These are phyloP conservation scores for Schrankia costaestrigalis DNA, from an alignment of 2,888 invertebrate species.

Conservation along the genomic window DNA sequence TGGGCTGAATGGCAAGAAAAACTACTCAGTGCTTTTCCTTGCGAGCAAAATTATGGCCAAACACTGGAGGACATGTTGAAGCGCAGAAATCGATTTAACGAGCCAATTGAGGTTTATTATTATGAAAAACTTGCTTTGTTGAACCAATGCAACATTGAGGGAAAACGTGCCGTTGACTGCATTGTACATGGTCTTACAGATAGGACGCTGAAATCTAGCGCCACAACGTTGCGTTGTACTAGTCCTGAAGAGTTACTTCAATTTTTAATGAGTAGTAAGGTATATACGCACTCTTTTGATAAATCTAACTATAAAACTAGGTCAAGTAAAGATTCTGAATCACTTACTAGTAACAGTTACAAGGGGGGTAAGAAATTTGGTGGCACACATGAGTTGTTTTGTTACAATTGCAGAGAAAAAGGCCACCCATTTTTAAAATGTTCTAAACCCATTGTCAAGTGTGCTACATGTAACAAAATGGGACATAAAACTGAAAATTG, in stretches of 20 bases:
- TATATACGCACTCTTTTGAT: not conserved
- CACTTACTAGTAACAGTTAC: not conserved
- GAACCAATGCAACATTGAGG: conserved; percentile 15
- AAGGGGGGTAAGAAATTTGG: not conserved
- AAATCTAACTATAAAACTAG: not conserved
- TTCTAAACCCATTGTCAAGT: conserved; percentile 6
- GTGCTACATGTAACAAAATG: conserved; percentile 7
- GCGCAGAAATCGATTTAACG: conserved; percentile 9
- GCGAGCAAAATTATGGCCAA: not conserved
- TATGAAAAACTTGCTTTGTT: conserved; percentile 17
- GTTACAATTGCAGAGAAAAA: not conserved
- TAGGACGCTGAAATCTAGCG: not conserved
- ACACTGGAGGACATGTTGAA: conserved; percentile 14
- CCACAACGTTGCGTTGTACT: not conserved
- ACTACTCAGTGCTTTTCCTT: not conserved
- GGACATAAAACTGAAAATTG: conserved; percentile 6
- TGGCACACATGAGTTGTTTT: not conserved
- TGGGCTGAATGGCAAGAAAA: conserved; percentile 16
- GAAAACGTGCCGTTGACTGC: not conserved
- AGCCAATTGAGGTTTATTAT: conserved; percentile 16
- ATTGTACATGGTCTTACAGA: not conserved
- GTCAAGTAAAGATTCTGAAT: not conserved
- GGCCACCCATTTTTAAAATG: conserved; percentile 3
- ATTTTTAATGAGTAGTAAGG: not conserved
- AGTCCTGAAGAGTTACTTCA: conserved; percentile 2